phyloP scores from a whole-genome alignment of 2,888 invertebrate genomes.

The Drosophila antonietae region DNA sequence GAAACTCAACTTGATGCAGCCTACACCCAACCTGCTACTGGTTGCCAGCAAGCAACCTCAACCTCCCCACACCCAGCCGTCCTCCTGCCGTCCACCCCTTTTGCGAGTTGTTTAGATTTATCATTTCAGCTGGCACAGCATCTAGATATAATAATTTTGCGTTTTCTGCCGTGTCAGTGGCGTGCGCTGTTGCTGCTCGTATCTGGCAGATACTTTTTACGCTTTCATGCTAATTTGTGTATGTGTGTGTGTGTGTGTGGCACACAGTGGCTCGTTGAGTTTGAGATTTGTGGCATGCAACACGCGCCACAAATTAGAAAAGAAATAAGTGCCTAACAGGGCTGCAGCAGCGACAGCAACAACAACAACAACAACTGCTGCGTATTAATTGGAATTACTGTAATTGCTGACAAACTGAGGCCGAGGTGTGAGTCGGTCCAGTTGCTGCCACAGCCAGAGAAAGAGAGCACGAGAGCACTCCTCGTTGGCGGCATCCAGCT shows the following conservation, averaged over 20 bases:
- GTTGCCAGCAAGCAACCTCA: conserved; percentile 18
- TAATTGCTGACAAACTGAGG: conserved; percentile 63
- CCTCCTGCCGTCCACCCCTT: neutral
- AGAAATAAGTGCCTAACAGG: conserved; percentile 50
- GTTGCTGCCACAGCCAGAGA: conserved; percentile 5
- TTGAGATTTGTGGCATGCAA: conserved; percentile 79
- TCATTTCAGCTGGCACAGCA: conserved; percentile 65
- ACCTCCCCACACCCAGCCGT: no score
- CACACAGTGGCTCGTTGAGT: conserved; percentile 44
- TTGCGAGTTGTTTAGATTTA: conserved; percentile 63
- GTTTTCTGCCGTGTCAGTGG: conserved; percentile 40
- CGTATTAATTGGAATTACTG: conserved; percentile 76
- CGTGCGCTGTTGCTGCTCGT: conserved; percentile 29
- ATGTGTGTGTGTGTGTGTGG: conserved; percentile 29
- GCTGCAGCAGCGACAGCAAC: neutral
- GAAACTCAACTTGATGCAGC: conserved; percentile 56
- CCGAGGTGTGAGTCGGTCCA: conserved; percentile 57
- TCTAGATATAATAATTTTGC: conserved; percentile 63
- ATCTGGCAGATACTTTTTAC: conserved; percentile 46
- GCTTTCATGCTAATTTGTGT: conserved; percentile 62
- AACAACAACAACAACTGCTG: conserved; percentile 36
- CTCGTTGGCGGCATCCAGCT: conserved; percentile 18
- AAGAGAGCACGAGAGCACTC: neutral
- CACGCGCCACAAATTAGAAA: conserved; percentile 83
- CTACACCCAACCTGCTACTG: conserved; percentile 54